Conservation (phyloP, 2,113 vertebrate species). For the Phoenicopterus ruber region DNA sequence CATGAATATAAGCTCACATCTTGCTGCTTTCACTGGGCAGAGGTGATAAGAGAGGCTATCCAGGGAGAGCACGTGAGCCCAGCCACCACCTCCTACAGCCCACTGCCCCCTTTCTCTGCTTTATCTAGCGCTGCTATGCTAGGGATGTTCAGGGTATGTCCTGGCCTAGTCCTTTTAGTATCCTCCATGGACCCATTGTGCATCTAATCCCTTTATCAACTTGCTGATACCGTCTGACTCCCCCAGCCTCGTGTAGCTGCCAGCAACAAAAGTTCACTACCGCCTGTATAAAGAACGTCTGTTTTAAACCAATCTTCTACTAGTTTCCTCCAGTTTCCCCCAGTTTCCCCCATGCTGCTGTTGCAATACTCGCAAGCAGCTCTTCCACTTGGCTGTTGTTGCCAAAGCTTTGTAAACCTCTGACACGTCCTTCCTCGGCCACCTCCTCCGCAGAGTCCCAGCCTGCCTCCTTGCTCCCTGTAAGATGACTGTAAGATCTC, state of each 20-base stretch:
- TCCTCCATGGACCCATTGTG: not conserved
- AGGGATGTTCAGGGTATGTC: not conserved
- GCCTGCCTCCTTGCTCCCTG: not conserved
- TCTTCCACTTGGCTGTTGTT: not conserved
- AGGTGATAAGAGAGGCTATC: not conserved
- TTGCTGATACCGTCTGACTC: not conserved
- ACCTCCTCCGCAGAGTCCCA: not conserved
- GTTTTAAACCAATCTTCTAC: not conserved
- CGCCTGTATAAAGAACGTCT: not conserved
- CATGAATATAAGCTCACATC: rapidly evolving
- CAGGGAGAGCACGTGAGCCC: not conserved
- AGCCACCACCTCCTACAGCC: not conserved
- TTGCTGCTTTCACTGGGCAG: not conserved
- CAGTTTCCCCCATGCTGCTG: not conserved
- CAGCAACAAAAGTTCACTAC: not conserved
- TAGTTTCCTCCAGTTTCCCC: not conserved
- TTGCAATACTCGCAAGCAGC: not conserved
- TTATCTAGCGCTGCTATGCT: not conserved
- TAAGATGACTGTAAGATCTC: not conserved
- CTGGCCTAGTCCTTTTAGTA: not conserved
- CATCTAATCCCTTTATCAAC: not conserved
- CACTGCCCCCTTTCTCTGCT: not conserved
- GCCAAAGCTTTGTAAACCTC: not conserved
- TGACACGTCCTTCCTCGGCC: rapidly evolving
- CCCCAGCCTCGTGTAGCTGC: not conserved